Conservation (phyloP, 2,113 vertebrate species). For the Stictonetta naevosa region DNA sequence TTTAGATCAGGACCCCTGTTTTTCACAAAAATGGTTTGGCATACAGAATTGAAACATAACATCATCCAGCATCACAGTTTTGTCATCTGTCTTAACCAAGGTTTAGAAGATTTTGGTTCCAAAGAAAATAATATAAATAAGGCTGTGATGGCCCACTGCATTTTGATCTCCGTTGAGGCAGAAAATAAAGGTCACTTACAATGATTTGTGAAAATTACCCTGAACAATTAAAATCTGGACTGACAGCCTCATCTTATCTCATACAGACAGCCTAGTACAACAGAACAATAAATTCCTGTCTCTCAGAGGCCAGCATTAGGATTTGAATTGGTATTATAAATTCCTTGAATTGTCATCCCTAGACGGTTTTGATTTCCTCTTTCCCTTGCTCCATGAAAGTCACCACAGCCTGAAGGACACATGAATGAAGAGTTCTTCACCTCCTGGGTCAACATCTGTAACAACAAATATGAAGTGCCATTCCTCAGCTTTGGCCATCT, state of each 20-base stretch:
- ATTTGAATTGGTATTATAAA: constrained; percentile 11
- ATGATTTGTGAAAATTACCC: constrained; percentile 26
- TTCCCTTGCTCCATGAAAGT: background rate
- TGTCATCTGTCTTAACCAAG: background rate
- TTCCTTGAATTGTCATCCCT: background rate
- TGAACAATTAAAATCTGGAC: constrained; percentile 15
- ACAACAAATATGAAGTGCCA: background rate
- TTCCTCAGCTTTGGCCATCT: background rate
- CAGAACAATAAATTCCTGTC: constrained; percentile 17
- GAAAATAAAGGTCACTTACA: constrained; percentile 1
- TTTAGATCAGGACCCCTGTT: background rate
- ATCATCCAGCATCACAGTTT: background rate
- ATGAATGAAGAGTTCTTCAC: background rate
- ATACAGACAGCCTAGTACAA: background rate
- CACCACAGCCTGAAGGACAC: background rate
- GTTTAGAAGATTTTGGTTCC: background rate
- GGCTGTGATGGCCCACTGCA: background rate
- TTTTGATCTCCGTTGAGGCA: background rate
- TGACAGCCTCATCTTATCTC: constrained; percentile 24
- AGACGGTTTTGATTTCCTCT: background rate
- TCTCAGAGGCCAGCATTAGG: background rate
- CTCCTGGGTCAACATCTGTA: background rate
- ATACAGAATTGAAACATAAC: background rate
- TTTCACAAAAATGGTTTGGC: background rate
- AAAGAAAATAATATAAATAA: background rate